Conservation (phyloP, 2,113 vertebrate species). For the Mormyrus iriodes region DNA sequence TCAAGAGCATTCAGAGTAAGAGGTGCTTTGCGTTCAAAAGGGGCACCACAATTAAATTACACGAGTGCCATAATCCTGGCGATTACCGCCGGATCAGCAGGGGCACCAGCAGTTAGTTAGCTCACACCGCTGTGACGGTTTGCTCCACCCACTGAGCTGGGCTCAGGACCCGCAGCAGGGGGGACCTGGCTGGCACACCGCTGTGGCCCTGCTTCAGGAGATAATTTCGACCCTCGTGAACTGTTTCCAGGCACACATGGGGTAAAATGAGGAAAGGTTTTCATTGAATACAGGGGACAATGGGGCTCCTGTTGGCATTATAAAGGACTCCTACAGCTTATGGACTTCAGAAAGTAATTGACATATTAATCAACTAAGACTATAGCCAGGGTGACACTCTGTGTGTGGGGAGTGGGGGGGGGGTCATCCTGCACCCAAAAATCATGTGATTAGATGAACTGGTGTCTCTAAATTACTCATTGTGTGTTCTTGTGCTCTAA, state of each 20-base stretch:
- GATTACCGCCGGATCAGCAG: conserved; percentile 29
- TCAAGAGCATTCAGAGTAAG: conserved; percentile 12
- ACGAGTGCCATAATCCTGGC: conserved; percentile 30
- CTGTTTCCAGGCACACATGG: neutral
- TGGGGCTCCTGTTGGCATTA: neutral
- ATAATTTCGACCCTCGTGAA: neutral
- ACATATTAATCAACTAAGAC: neutral
- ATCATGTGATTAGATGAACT: neutral
- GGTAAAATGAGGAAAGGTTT: neutral
- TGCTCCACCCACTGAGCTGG: neutral
- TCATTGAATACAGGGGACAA: neutral
- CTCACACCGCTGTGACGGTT: conserved; percentile 12
- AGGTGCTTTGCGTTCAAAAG: conserved; percentile 14
- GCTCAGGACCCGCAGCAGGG: neutral
- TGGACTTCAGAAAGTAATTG: neutral
- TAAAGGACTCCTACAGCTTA: neutral
- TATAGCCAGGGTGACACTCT: too few species aligned
- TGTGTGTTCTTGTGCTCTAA: neutral
- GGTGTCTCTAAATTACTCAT: neutral
- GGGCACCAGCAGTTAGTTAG: conserved; percentile 33
- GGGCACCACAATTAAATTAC: conserved; percentile 34
- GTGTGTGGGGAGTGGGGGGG: neutral
- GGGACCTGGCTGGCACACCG: neutral
- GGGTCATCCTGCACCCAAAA: neutral
- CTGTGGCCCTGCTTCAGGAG: neutral